Conservation (phyloP, 2,797 vertebrate genomes). For the Hydrophis major region DNA sequence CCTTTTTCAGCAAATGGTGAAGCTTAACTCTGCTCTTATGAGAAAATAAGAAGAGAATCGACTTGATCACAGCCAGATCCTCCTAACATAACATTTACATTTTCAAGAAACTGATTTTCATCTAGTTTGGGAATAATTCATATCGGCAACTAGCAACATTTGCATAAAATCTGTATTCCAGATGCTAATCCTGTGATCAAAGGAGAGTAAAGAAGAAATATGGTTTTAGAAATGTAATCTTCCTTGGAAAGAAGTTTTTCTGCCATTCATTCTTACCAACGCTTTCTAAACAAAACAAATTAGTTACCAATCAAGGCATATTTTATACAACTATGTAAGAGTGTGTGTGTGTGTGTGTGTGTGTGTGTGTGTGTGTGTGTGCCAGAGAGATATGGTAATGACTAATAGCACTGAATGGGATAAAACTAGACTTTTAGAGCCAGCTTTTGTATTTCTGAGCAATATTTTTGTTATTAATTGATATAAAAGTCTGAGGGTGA, state of each 20-base stretch:
- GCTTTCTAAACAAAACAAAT: not conserved
- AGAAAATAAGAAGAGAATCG: not conserved
- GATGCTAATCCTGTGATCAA: not conserved
- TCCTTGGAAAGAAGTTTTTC: not conserved
- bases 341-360: not conserved
- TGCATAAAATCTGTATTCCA: not conserved
- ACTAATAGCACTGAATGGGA: not conserved
- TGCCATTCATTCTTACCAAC: not conserved
- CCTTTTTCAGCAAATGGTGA: not conserved
- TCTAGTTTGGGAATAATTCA: constrained; percentile 15
- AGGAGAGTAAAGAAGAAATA: not conserved
- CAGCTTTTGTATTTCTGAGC: not conserved
- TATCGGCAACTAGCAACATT: not conserved
- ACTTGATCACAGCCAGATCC: not conserved
- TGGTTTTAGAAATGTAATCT: not conserved
- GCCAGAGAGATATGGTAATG: not conserved
- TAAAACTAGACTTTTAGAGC: not conserved
- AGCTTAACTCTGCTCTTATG: not conserved
- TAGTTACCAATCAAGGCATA: not conserved
- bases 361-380: no score
- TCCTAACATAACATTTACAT: not conserved
- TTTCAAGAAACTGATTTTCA: not conserved
- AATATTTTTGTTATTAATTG: not conserved
- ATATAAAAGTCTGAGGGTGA: not conserved
- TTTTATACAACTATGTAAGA: not conserved